Base-by-base conservation (phyloP, 2,797 vertebrate genomes). In the Scleropages formosus region DNA sequence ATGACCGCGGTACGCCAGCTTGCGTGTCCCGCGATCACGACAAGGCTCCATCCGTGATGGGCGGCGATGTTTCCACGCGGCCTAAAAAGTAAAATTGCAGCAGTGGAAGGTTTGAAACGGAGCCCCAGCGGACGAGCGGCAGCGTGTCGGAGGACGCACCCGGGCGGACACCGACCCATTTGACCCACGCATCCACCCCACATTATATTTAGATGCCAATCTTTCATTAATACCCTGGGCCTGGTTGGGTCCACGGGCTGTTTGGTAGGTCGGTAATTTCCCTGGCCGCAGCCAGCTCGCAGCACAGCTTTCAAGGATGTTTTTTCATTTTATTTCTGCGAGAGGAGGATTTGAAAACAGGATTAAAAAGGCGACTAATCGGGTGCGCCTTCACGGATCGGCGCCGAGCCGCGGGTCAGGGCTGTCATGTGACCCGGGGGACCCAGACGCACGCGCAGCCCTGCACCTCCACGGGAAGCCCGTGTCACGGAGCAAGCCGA, bases 341-440 rank as follows among this genome's bases (percentile, higher is more conserved):
- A 47, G n/a, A 53, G 46, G 16, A 70, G 67, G 13, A 56, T 70
- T 56, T 56, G 51, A 27, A 71, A 58, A 71, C 1, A 15, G 49
- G 68, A 71, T 56, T 71, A 56, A 18, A 8, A 71, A 51, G 31
- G 39, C 31, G 39, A 39, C 31, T 39, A 39, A 39, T 39, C 31
- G 31, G 31, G 31, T 39, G 31, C 31, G 31, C 2, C 2, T 39
- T 39, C 39, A 6, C 31, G 39, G 31, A 39, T 39, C 31, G 39
- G 31, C 2, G 31, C 6, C 2, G 31, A 39, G 31, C 31, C 6
- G 31, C 6, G 31, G 31, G 31, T 39, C 39, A 6, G 31, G 31
- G 2, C 31, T 31, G 31, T 39, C 31, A 39, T 6, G 31, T 39
- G 31, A 39, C 31, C 31, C 39, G 6, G 6, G 6, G 31, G 31